Percentiles rank a stretch among this genome's conserved stretches.
phyloP scores from a whole-genome alignment of 2,888 invertebrate genomes.

The Brenthis hecate region DNA sequence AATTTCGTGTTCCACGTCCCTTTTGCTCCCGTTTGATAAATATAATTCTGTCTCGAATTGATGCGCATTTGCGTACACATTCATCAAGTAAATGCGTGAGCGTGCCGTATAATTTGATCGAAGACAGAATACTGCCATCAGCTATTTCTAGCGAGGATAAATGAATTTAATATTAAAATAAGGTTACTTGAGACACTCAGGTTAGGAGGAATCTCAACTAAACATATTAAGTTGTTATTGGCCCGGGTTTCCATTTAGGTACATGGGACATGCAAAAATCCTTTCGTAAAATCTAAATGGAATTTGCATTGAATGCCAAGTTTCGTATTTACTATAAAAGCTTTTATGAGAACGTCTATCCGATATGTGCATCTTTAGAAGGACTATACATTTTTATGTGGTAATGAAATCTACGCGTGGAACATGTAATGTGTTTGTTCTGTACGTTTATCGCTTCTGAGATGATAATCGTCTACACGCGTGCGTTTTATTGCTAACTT shows the following conservation, averaged over 20 bases:
- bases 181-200: conserved; percentile 28
- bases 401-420: conserved; percentile 37
- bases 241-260: not conserved
- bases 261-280: conserved; percentile 23
- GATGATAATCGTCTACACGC: conserved; percentile 36
- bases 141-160: conserved; percentile 59
- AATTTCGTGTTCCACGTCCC: conserved; percentile 55
- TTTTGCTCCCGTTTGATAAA: conserved; percentile 50
- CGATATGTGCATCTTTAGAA: conserved; percentile 42
- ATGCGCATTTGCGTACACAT: conserved; percentile 50
- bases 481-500: conserved; percentile 54
- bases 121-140: conserved; percentile 65
- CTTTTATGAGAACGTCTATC: conserved; percentile 38
- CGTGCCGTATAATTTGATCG: conserved; percentile 73
- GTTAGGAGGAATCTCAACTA: conserved; percentile 24
- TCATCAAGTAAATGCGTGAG: conserved; percentile 53
- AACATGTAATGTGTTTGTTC: conserved; percentile 38
- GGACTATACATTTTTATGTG: conserved; percentile 37
- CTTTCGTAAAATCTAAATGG: conserved; percentile 35
- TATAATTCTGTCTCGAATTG: conserved; percentile 50
- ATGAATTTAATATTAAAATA: conserved; percentile 48
- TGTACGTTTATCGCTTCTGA: conserved; percentile 32
- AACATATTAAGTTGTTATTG: conserved; percentile 35
- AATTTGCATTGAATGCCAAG: conserved; percentile 35
- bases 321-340: conserved; percentile 39